Conservation (phyloP, 1,140 invertebrate species). For the Aphis craccivora region DNA sequence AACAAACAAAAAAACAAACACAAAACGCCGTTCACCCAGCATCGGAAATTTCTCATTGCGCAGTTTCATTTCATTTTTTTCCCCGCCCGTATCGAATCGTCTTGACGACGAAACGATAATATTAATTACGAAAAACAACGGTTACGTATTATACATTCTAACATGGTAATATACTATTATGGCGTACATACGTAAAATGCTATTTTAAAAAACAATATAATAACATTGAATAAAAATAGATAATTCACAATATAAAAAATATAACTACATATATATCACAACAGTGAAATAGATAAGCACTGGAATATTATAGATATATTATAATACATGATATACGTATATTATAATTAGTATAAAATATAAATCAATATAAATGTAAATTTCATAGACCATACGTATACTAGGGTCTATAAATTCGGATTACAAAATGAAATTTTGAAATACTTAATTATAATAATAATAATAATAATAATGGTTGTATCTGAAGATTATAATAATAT, state of each 20-base stretch:
- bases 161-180: no score
- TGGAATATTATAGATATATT: neutral
- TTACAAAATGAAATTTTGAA: neutral
- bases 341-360: neutral
- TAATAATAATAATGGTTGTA: neutral
- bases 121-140: conserved; percentile 3
- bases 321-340: neutral
- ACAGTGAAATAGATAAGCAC: no score
- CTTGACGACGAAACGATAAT: neutral
- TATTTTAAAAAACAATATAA: neutral
- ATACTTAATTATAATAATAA: neutral
- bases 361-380: neutral
- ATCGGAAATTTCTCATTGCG: neutral
- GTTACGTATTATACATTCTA: no score
- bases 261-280: no score
- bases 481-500: neutral
- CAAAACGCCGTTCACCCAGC: neutral
- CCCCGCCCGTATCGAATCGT: neutral
- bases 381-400: neutral
- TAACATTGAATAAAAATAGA: neutral
- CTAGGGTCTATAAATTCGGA: neutral
- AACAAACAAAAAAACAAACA: neutral
- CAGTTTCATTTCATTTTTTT: neutral
- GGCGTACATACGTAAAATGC: no score
- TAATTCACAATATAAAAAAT: no score